These are phyloP conservation scores for Dorcus parallelipipedus DNA, from an alignment of 2,888 invertebrate genomes.

Conservation along the genomic window DNA sequence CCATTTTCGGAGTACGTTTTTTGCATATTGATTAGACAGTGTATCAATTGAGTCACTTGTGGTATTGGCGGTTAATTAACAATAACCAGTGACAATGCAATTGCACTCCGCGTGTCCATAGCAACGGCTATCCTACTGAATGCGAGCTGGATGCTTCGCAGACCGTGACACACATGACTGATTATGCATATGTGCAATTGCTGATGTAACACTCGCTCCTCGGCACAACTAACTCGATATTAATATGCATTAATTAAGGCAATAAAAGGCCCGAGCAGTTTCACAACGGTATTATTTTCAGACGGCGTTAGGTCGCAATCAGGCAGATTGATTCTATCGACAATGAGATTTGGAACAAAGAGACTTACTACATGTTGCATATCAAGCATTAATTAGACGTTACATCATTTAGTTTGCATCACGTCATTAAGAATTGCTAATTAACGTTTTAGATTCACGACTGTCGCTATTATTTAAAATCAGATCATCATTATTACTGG, in stretches of 20 bases:
- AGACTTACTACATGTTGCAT: no score
- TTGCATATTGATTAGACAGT: background rate
- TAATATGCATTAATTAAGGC: background rate
- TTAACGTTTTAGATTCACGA: no score
- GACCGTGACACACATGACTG: constrained; percentile 13
- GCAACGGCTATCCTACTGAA: constrained; percentile 25
- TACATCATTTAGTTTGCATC: no score
- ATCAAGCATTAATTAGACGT: no score
- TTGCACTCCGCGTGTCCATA: constrained; percentile 26
- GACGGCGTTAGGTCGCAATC: no score
- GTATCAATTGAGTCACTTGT: constrained; percentile 28
- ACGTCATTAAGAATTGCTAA: no score
- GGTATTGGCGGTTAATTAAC: constrained; percentile 32
- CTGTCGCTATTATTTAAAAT: no score
- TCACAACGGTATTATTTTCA: no score
- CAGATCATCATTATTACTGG: no score
- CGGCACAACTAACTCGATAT: background rate
- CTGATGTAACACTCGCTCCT: background rate
- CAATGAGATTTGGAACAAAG: no score
- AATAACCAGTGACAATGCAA: constrained; percentile 31
- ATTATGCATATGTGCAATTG: constrained; percentile 7
- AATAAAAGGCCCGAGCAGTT: background rate
- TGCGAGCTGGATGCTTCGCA: constrained; percentile 19
- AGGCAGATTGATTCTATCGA: no score
- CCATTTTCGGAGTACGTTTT: background rate